These are phyloP conservation scores for Boulengeromyrus knoepffleri DNA, from an alignment of 2,113 vertebrate genomes.

Conservation along the genomic window DNA sequence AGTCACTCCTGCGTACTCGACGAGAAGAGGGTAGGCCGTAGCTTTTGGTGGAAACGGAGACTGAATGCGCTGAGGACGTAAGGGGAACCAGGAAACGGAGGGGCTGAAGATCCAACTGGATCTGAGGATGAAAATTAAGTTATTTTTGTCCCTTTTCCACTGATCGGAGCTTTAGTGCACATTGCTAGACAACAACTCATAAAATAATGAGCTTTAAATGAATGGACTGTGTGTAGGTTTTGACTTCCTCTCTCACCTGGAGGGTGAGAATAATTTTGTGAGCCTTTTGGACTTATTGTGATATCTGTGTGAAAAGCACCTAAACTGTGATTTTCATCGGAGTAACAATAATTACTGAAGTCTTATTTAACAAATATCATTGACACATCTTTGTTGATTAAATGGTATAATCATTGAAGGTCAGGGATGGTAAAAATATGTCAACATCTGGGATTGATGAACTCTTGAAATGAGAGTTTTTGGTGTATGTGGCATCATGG, in stretches of 20 bases:
- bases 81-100: slow-evolving; percentile 51
- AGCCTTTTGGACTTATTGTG: background rate
- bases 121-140: slow-evolving; percentile 85
- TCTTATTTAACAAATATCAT: background rate
- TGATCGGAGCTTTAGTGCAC: slow-evolving; percentile 71
- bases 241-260: background rate
- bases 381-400: background rate
- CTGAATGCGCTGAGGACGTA: slow-evolving; percentile 58
- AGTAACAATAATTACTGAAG: background rate
- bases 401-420: background rate
- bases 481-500: background rate
- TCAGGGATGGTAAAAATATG: background rate
- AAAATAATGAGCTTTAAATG: background rate
- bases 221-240: background rate
- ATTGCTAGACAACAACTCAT: background rate
- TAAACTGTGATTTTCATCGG: background rate
- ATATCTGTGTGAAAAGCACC: background rate
- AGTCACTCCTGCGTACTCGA: background rate
- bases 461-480: background rate
- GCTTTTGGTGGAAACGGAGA: slow-evolving; percentile 41
- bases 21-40: background rate
- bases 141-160: slow-evolving; percentile 77
- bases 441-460: background rate
- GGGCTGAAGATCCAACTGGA: slow-evolving; percentile 70
- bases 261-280: background rate